Evolutionary conservation across 1,140 invertebrate species (phyloP), one percentile per base, ranked within the genome.

Genomic region (Parapsyche elsis): DNA sequence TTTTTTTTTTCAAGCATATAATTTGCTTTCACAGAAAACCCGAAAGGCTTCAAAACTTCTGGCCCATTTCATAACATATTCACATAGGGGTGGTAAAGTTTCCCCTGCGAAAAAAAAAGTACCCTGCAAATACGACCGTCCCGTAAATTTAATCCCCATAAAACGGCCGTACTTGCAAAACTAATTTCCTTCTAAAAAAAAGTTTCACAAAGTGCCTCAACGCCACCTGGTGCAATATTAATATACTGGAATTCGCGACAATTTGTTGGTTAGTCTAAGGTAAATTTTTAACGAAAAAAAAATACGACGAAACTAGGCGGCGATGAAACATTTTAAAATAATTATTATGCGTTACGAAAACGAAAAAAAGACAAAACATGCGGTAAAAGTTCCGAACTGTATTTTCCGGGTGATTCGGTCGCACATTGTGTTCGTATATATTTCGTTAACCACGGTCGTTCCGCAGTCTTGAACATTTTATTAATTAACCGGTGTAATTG

Each of bases 91-190:
- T 26, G 64, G 57, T 26, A 64, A 64, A 77, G 75, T 77, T 67
- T 61, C 26, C 49, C 53, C 26, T 57, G 44, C 7, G 23, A 7
- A 30, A 67, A 26, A 38, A 74, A 74, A 74, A 57, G 23, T 75
- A 75, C 73, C 73, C 12, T 49, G 73, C 73, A 75, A 75, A 75
- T 75, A 57, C 49, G 73, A 19, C 46, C 26, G 75, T 77, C 53
- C 64, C 75, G 75, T 64, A 77, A 77, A 77, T 77, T 77, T 77
- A 61, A 77, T 77, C 75, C 75, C 30, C 21, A 46, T 61, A 77
- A 77, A 77, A 46, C 45, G 46, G 59, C 73, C 53, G 23, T 45
- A 75, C 73, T 77, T 77, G 57, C 21, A 77, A 77, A 77, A 77
- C 75, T 77, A 77, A 77, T 77, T 77, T 77, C 30, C 12, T 12